phyloP scores from a whole-genome alignment of 2,888 invertebrate species.

The Smittia aterrima region DNA sequence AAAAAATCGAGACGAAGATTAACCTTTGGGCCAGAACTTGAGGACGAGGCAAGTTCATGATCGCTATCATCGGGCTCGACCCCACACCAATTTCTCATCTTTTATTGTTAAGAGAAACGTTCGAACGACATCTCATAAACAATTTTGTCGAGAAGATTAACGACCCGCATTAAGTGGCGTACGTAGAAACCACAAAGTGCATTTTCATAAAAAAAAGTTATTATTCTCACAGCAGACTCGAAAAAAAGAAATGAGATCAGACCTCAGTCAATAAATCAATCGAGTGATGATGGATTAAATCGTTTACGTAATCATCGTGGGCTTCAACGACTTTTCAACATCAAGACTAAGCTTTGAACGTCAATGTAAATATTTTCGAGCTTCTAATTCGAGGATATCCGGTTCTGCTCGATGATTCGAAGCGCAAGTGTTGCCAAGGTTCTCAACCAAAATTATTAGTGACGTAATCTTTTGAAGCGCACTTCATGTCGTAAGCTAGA shows the following conservation, averaged over 20 bases:
- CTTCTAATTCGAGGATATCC: background rate
- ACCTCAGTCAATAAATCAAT: background rate
- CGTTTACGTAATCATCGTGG: background rate
- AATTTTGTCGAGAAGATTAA: constrained; percentile 2
- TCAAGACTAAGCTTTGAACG: background rate
- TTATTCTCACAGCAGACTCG: background rate
- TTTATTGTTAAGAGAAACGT: background rate
- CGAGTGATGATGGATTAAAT: background rate
- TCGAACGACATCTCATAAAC: constrained; percentile 3
- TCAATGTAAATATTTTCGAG: background rate
- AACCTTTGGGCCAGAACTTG: background rate
- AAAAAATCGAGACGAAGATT: constrained; percentile 10
- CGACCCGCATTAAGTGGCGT: background rate
- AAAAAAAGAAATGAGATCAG: background rate
- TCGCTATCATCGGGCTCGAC: background rate
- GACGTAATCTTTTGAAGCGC: background rate
- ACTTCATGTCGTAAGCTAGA: too few relatives aligned
- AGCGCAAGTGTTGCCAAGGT: background rate
- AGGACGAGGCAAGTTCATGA: constrained; percentile 4
- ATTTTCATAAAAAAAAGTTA: background rate
- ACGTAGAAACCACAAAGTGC: background rate
- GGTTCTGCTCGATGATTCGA: background rate
- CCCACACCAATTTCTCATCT: background rate
- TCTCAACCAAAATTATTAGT: background rate
- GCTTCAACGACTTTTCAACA: background rate